Evolutionary conservation across 1,140 invertebrate genomes (phyloP), one percentile per base, ranked within the genome.

Genomic region (Lanistes nyassanus): DNA sequence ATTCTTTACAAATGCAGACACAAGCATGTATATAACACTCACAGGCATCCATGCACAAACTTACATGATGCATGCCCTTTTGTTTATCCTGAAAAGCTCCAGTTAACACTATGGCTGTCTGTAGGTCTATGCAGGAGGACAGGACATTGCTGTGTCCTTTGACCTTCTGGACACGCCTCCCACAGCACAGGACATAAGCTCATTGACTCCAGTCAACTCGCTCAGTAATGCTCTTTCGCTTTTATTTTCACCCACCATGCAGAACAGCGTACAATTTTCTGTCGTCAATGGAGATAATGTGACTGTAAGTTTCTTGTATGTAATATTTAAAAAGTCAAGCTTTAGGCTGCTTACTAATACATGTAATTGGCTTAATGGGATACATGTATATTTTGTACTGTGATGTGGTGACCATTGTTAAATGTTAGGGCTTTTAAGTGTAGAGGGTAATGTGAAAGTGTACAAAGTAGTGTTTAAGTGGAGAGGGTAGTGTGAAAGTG

Each of bases 41-140:
- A 11, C 4, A 65, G 13, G 26, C 65, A 67, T 37, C 37, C 65
- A 67, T 13, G 42, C 65, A 47, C 65, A 67, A 31, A 67, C 36
- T n/a, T 39, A 42, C 65, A 67, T n/a, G 13, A 39, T 39, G 26
- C 3, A 65, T 37, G 7, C 58, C 13, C 62, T 65, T 36, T 65
- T 36, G 29, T 37, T 31, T 36, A 0, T 21, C 31, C 21, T 6
- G 16, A 31, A 36, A 65, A 29, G 0, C 0, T 13, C 21, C 29
- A 42, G 16, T 23, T 23, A 37, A 31, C 26, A 23, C 36, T 23
- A 31, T 0, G 62, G 26, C 9, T 23, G 13, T 36, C 16, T 29
- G 13, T 31, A 65, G 62, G 21, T 36, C 9, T 31, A 34, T 7
- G 7, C 26, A 0, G 34, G 62, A 13, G 42, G 42, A 9, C 42